Conservation (phyloP, 2,797 vertebrate genomes). For the Falco naumanni region DNA sequence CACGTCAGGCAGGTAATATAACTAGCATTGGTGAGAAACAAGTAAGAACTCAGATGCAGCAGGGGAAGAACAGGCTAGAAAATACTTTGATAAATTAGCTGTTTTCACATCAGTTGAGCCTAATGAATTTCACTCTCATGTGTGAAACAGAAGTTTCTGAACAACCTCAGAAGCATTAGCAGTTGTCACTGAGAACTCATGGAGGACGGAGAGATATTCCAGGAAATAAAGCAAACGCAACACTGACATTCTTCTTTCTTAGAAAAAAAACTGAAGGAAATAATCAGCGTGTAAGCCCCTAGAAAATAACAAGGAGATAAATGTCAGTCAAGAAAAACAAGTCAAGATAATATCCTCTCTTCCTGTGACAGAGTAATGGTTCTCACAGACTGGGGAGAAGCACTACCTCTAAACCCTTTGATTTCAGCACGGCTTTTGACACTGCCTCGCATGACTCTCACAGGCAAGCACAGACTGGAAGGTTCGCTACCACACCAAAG, state of each 20-base stretch:
- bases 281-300: not conserved
- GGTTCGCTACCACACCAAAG: not conserved
- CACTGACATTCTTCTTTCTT: not conserved
- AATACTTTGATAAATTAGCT: not conserved
- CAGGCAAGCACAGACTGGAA: not conserved
- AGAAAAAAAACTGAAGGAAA: not conserved
- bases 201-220: not conserved
- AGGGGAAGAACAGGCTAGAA: not conserved
- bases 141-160: not conserved
- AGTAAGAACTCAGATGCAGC: not conserved
- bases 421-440: not conserved
- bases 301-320: not conserved
- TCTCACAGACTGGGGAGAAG: not conserved
- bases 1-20: not conserved
- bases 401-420: not conserved
- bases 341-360: not conserved
- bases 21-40: not conserved
- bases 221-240: not conserved
- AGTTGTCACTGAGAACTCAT: not conserved
- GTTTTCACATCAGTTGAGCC: not conserved
- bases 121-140: not conserved
- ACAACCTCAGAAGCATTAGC: not conserved
- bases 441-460: accelerated
- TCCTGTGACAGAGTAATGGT: not conserved
- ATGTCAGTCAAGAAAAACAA: not conserved